Evolutionary conservation across 2,888 invertebrate species (phyloP), one percentile per base, ranked within the genome.

Genomic region (Agriopis aurantiaria): DNA sequence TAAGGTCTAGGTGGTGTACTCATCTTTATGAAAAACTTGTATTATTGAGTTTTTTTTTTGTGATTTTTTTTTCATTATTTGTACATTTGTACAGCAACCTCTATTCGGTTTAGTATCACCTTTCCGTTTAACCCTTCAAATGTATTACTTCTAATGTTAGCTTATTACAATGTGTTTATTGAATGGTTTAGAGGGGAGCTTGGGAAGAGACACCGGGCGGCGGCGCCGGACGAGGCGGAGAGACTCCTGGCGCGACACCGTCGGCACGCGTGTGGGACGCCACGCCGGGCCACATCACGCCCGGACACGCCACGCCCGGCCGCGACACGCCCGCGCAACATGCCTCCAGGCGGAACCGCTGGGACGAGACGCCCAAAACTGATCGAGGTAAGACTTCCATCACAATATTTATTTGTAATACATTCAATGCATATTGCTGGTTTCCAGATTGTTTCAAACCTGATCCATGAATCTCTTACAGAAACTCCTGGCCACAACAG

Each of bases 321-420:
- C 94, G 96, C 68, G 97, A 97, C 73, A 98, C 98, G 0, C 98
- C 98, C 0, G 97, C 97, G 0, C 93, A 93, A 58, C 92, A 92
- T 71, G 96, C 96, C 65, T 97, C 97, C 45, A 94, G 99, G 11
- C 96, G 99, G 58, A 99, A 99, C 94, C 96, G 99, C 71, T 99
- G 99, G 99, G 99, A 99, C 90, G 99, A 99, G 91, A 99, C 99
- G 0, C 99, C 99, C 0, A 98, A 98, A 94, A 99, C 99, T 5
- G 99, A 99, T 87, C 95, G 99, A 87, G 97, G 97, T 96, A 82
- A 67, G 65, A n/a, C 57, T 61, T 53, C 3, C 5, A 5, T 5
- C 5, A 33, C 33, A 33, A 33, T n/a, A 7, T 12, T 48, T 48
- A 0, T 12, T 48, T 48, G 48, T 48, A n/a, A 48, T 48, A 48